These are phyloP conservation scores for Lochmaea crataegi DNA, from an alignment of 2,888 invertebrate genomes.

Conservation along the genomic window DNA sequence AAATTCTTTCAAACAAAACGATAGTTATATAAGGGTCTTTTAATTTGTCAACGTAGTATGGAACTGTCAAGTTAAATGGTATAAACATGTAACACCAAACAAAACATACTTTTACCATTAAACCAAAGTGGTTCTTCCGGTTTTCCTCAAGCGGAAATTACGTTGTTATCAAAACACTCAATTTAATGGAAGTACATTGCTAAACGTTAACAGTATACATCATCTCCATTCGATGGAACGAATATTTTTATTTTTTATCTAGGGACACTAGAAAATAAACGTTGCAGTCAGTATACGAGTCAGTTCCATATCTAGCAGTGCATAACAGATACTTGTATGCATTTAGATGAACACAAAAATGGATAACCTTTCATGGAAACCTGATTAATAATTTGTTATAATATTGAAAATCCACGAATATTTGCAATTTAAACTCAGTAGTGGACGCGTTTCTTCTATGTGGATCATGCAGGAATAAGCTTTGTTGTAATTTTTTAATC, in stretches of 20 bases:
- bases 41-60: constrained; percentile 27
- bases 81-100: constrained; percentile 60
- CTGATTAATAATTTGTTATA: no score
- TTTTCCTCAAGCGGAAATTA: constrained; percentile 55
- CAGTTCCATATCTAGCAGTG: no score
- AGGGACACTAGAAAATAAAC: not conserved
- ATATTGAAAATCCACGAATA: no score
- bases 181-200: constrained; percentile 40
- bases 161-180: constrained; percentile 55
- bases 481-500: no score
- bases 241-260: not conserved
- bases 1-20: constrained; percentile 17
- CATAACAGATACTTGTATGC: no score
- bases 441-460: no score
- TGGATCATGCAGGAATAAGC: no score
- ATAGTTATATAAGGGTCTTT: constrained; percentile 26
- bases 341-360: no score
- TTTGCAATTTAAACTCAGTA: no score
- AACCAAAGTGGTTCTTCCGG: constrained; percentile 55
- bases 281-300: no score
- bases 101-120: constrained; percentile 37
- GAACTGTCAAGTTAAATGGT: constrained; percentile 60
- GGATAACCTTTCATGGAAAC: no score
- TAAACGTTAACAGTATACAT: constrained; percentile 25
- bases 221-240: constrained; percentile 13